Evolutionary conservation across 1,140 invertebrate genomes (phyloP).

Genomic region (Helicoverpa zea): DNA sequence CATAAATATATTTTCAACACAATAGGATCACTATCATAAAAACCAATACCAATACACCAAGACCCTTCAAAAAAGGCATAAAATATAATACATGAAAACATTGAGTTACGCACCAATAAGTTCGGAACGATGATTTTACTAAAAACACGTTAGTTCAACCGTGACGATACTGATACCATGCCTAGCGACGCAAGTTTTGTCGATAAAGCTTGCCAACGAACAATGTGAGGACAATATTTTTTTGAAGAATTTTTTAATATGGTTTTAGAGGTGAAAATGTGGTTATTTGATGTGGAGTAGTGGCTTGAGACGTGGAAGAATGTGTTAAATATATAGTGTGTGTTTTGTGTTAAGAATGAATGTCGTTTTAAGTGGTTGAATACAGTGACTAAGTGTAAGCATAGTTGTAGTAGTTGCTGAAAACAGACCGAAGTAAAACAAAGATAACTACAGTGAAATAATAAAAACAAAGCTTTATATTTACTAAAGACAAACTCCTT

Average conservation of each 20-base stretch:
- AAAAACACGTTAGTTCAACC: conserved; percentile 73
- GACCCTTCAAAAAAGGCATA: conserved; percentile 29
- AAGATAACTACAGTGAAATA: no score
- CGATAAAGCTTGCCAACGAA: conserved; percentile 60
- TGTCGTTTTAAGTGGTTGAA: no score
- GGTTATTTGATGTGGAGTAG: no score
- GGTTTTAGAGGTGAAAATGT: background rate
- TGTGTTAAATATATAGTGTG: no score
- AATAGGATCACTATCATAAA: background rate
- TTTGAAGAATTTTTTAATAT: background rate
- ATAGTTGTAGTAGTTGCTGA: no score
- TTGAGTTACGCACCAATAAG: conserved; percentile 38
- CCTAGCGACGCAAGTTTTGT: conserved; percentile 73
- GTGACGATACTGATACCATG: conserved; percentile 61
- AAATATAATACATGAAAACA: conserved; percentile 36
- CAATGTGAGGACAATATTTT: background rate
- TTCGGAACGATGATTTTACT: conserved; percentile 34
- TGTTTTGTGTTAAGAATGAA: no score
- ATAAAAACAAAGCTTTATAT: no score
- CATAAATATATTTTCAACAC: background rate
- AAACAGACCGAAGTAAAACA: no score
- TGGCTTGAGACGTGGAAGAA: no score
- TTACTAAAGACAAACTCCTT: no score
- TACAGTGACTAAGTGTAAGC: no score
- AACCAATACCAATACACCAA: background rate